Evolutionary conservation across 2,113 vertebrate species (phyloP).

Genomic region (Myxocyprinus asiaticus): DNA sequence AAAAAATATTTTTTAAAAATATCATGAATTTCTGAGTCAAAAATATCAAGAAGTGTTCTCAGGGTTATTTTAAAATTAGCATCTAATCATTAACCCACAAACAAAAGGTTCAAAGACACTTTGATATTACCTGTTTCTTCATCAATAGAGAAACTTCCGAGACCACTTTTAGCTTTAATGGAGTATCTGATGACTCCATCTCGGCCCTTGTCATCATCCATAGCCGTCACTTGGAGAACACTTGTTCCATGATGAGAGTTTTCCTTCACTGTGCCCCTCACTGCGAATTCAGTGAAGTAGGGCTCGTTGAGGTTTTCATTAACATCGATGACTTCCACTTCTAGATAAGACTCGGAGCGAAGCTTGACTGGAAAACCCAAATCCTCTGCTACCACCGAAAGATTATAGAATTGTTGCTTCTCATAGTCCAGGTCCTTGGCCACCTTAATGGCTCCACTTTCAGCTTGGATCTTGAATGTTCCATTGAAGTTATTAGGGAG

Average conservation of each 20-base stretch:
- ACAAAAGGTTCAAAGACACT: constrained; percentile 2
- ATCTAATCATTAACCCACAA: too few relatives aligned
- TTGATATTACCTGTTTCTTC: constrained; percentile 91
- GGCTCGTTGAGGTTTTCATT: constrained; percentile 94
- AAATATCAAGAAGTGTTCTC: too few relatives aligned
- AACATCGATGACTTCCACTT: constrained; percentile 94
- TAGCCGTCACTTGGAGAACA: constrained; percentile 84
- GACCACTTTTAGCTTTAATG: constrained; percentile 88
- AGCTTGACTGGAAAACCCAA: constrained; percentile 84
- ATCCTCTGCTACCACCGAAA: constrained; percentile 89
- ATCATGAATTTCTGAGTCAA: too few relatives aligned
- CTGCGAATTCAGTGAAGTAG: constrained; percentile 89
- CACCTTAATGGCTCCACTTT: constrained; percentile 85
- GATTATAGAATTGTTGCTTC: constrained; percentile 91
- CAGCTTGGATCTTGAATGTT: constrained; percentile 87
- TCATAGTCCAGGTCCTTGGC: constrained; percentile 90
- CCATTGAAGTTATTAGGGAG: constrained; percentile 88
- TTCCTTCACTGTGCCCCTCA: constrained; percentile 88
- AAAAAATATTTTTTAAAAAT: too few relatives aligned
- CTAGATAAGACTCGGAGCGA: constrained; percentile 86
- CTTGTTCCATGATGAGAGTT: constrained; percentile 90
- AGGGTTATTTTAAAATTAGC: too few relatives aligned
- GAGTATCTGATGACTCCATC: constrained; percentile 91
- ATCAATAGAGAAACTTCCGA: constrained; percentile 92
- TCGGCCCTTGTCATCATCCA: constrained; percentile 87